Percentiles rank a stretch among this genome's conserved stretches.
Evolutionary conservation across 1,140 invertebrate genomes (phyloP).

Genomic region (Meteorus sp.): DNA sequence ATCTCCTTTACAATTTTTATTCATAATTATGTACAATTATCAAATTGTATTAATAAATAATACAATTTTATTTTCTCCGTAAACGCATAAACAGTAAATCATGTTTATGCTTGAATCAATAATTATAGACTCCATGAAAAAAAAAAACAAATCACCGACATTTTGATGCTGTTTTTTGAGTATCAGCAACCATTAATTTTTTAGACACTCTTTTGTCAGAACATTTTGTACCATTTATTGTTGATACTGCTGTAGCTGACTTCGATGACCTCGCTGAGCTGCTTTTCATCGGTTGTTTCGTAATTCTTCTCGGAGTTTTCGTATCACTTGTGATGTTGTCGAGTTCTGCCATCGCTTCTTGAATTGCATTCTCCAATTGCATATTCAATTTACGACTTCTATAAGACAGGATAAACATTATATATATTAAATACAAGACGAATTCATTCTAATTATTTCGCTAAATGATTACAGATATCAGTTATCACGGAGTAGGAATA

Average conservation of each 20-base stretch:
- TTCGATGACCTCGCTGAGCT: constrained; percentile 19
- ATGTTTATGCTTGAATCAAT: too few species aligned
- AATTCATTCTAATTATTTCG: too few species aligned
- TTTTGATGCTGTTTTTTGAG: constrained; percentile 1
- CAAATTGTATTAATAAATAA: too few species aligned
- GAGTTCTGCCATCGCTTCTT: constrained; percentile 86
- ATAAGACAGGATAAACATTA: constrained; percentile 43
- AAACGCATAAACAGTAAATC: too few species aligned
- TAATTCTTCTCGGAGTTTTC: constrained; percentile 16
- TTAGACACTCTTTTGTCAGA: background rate
- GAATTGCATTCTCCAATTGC: constrained; percentile 84
- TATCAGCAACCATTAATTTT: constrained; percentile 4
- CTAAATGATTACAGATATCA: too few species aligned
- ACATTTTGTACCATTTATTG: background rate
- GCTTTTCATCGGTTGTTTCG: constrained; percentile 22
- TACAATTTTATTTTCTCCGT: too few species aligned
- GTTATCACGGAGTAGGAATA: too few species aligned
- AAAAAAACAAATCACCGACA: constrained; percentile 9
- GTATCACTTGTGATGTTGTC: constrained; percentile 60
- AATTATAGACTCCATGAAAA: too few species aligned
- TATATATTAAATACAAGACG: constrained; percentile 4
- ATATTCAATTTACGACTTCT: constrained; percentile 90
- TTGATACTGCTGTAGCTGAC: constrained; percentile 4
- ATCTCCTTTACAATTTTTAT: constrained; percentile 37
- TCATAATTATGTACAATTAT: constrained; percentile 14